Percentiles rank a stretch among this genome's conserved stretches.
phyloP scores from a whole-genome alignment of 2,797 vertebrate species.

The Crenichthys baileyi region DNA sequence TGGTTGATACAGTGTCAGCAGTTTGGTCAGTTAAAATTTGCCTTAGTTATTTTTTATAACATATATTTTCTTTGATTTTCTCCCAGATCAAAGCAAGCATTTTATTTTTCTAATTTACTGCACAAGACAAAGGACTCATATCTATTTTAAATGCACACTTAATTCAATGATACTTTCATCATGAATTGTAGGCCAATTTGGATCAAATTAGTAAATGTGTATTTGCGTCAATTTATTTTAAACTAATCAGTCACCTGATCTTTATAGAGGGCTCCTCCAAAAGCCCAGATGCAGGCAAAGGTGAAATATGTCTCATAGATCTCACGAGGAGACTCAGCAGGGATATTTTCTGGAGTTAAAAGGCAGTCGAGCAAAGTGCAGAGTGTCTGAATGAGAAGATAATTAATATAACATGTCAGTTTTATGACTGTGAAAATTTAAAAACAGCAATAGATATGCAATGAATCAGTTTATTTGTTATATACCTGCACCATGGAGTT shows the following conservation, averaged over 20 bases:
- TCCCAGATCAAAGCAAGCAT: neutral
- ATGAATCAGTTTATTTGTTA: conserved; percentile 12
- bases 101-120: neutral
- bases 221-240: neutral
- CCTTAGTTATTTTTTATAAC: neutral
- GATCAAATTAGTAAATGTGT: neutral
- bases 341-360: conserved; percentile 83
- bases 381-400: conserved; percentile 77
- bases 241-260: conserved; percentile 80
- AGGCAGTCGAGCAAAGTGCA: conserved; percentile 87
- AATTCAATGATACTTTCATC: neutral
- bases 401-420: neutral
- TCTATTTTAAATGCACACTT: neutral
- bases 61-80: neutral
- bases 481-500: conserved; percentile 87
- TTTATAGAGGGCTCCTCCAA: conserved; percentile 82
- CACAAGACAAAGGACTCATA: neutral
- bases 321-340: conserved; percentile 83
- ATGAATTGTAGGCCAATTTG: neutral
- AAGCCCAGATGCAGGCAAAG: conserved; percentile 89
- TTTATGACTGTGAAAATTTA: neutral
- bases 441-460: neutral
- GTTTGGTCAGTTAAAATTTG: neutral
- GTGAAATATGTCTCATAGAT: conserved; percentile 87
- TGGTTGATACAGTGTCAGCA: neutral